Evolutionary conservation across 1,140 invertebrate genomes (phyloP).

Genomic region (Ceratitis capitata): DNA sequence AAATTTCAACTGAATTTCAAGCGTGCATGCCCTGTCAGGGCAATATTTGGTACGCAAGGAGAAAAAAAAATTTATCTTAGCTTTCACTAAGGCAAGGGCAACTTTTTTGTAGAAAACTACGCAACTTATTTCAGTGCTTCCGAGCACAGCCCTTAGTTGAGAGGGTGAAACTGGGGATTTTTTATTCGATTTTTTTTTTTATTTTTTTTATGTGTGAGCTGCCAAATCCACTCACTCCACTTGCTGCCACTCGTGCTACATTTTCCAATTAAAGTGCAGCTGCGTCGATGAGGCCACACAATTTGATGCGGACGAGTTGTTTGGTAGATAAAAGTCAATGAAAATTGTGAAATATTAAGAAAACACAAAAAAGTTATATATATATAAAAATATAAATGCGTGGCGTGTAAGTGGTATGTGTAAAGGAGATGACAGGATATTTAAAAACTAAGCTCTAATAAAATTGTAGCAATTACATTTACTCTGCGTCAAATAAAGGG

Average conservation of each 20-base stretch:
- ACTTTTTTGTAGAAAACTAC: no score
- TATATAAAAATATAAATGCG: no score
- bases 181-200: not conserved
- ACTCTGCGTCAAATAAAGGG: not conserved
- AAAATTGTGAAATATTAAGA: no score
- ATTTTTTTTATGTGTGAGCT: not conserved
- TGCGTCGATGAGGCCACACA: not conserved
- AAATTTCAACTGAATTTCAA: not conserved
- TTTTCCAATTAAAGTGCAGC: constrained; percentile 28
- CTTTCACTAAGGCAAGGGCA: not conserved
- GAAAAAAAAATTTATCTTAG: not conserved
- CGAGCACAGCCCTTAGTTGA: not conserved
- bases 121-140: not conserved
- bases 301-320: not conserved
- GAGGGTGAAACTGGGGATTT: no score
- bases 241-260: not conserved
- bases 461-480: not conserved
- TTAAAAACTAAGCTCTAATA: not conserved
- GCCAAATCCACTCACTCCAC: not conserved
- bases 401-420: not conserved
- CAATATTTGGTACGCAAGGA: not conserved
- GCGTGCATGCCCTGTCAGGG: not conserved
- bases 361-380: not conserved
- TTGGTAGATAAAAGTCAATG: not conserved
- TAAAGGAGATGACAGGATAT: not conserved